These are phyloP conservation scores for Silurus asotus DNA, from an alignment of 2,113 vertebrate species.

Conservation along the genomic window DNA sequence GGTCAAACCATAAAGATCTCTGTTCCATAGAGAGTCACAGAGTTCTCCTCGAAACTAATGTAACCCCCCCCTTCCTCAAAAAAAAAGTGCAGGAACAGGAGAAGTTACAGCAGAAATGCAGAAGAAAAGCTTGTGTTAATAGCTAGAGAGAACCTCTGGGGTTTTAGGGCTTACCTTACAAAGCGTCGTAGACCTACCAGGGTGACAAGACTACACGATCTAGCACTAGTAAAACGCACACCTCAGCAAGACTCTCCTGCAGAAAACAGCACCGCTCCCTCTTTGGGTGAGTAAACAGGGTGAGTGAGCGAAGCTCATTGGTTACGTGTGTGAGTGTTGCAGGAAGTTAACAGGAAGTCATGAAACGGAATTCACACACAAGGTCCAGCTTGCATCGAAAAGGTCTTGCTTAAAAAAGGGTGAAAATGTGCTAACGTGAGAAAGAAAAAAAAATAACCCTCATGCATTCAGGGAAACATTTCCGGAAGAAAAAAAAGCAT, in stretches of 20 bases:
- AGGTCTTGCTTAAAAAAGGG: conserved; percentile 10
- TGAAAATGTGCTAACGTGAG: background rate
- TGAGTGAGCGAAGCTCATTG: conserved; percentile 44
- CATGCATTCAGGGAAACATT: background rate
- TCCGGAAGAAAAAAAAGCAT: conserved; percentile 8
- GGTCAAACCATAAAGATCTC: background rate
- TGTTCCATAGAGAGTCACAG: background rate
- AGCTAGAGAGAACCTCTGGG: conserved; percentile 19
- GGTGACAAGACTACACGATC: conserved; percentile 47
- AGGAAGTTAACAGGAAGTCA: conserved; percentile 51
- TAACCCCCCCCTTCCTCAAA: background rate
- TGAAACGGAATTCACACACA: conserved; percentile 39
- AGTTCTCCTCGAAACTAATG: conserved; percentile 8
- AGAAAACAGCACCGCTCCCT: conserved; percentile 32
- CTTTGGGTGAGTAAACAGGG: conserved; percentile 39
- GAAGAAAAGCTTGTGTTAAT: conserved; percentile 27
- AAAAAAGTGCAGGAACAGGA: background rate
- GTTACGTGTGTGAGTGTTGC: conserved; percentile 40
- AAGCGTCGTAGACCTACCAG: conserved; percentile 46
- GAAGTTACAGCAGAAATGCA: conserved; percentile 11
- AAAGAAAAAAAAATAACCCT: background rate
- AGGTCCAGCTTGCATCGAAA: conserved; percentile 8
- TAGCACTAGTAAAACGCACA: conserved; percentile 39
- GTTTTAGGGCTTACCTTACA: conserved; percentile 53
- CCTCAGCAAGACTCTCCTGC: conserved; percentile 37